Conservation (phyloP, 2,888 invertebrate genomes). For the Peribatodes rhomboidaria region DNA sequence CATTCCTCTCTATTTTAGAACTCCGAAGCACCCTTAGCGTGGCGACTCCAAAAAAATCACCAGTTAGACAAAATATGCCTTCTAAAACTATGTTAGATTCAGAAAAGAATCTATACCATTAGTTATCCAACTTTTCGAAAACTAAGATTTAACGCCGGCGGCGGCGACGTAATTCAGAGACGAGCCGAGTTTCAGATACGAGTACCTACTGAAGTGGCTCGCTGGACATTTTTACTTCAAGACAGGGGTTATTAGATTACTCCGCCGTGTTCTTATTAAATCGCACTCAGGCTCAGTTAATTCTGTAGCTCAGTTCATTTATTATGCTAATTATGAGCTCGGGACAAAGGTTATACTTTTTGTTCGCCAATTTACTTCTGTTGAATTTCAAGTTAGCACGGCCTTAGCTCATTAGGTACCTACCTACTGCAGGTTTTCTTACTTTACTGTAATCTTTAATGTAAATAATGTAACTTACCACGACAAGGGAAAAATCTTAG, state of each 20-base stretch:
- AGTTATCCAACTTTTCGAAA: neutral
- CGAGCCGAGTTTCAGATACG: neutral
- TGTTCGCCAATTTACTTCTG: conserved; percentile 40
- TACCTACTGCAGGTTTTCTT: neutral
- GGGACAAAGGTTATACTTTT: conserved; percentile 49
- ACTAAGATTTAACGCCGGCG: neutral
- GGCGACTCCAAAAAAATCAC: no score
- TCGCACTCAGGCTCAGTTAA: conserved; percentile 46
- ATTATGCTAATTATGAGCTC: conserved; percentile 55
- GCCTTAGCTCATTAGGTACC: conserved; percentile 4
- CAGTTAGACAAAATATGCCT: no score
- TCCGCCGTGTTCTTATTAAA: conserved; percentile 45
- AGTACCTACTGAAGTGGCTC: neutral
- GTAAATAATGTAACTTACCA: no score
- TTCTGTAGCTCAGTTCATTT: conserved; percentile 48
- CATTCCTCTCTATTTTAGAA: no score
- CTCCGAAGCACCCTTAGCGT: no score
- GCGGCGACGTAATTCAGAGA: neutral
- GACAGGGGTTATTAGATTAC: conserved; percentile 45
- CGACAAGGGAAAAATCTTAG: neutral
- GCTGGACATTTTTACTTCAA: conserved; percentile 36
- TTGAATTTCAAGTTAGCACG: conserved; percentile 33
- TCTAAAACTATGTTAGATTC: no score
- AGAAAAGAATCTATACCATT: neutral
- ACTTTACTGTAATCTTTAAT: neutral